A percentile compares a stretch with the other conserved stretches of the same genome.
These are phyloP conservation scores for Psilanteris sp. DNA, from an alignment of 1,140 invertebrate genomes.

Conservation along the genomic window DNA sequence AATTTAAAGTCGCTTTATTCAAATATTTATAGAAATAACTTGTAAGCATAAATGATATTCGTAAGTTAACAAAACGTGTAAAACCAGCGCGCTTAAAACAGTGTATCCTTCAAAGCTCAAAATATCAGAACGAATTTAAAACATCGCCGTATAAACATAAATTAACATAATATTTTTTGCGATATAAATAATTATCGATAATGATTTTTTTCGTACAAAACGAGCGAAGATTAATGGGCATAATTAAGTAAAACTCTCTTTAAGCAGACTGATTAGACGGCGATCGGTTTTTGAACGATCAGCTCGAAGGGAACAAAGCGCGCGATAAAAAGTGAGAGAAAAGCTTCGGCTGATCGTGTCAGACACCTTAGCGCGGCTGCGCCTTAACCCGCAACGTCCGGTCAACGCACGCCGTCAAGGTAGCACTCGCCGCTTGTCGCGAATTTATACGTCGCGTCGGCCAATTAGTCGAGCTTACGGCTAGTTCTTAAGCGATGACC, in stretches of 20 bases:
- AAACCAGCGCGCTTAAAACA: too few species aligned
- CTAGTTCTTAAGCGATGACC: slow-evolving; percentile 59
- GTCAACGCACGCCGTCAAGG: slow-evolving; percentile 65
- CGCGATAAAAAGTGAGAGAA: slow-evolving; percentile 48
- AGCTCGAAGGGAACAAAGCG: slow-evolving; percentile 23
- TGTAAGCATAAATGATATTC: too few species aligned
- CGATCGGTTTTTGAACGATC: slow-evolving; percentile 39
- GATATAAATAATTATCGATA: slow-evolving; percentile 19
- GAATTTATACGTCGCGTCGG: slow-evolving; percentile 63
- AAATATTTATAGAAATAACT: too few species aligned
- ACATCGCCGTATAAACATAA: neutral
- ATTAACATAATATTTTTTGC: slow-evolving; percentile 15
- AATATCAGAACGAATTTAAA: neutral
- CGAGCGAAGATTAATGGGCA: slow-evolving; percentile 31
- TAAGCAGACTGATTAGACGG: slow-evolving; percentile 49
- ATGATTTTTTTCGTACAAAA: slow-evolving; percentile 8
- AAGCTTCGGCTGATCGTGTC: slow-evolving; percentile 49
- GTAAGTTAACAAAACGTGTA: too few species aligned
- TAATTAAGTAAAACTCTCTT: slow-evolving; percentile 52
- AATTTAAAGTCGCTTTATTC: too few species aligned
- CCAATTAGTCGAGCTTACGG: slow-evolving; percentile 65
- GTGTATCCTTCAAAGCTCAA: neutral
- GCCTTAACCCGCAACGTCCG: slow-evolving; percentile 53
- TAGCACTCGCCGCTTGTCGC: slow-evolving; percentile 61
- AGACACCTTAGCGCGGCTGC: slow-evolving; percentile 43